phyloP scores from a whole-genome alignment of 2,888 invertebrate genomes.

The Callinectes sapidus region DNA sequence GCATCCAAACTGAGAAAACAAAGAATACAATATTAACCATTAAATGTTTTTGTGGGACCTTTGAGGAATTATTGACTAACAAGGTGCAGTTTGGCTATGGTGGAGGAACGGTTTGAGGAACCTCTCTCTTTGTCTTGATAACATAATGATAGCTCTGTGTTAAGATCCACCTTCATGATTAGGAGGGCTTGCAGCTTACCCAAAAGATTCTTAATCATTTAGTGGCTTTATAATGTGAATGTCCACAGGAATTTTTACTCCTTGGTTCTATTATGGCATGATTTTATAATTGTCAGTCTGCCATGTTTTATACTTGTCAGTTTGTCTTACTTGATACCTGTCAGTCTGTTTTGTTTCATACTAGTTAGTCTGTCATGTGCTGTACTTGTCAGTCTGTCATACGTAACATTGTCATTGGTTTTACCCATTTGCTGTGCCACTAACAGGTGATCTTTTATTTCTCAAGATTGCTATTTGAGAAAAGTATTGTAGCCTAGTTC shows the following conservation, averaged over 20 bases:
- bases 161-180: neutral
- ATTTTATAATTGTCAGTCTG: neutral
- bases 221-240: neutral
- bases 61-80: conserved; percentile 51
- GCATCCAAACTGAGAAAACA: conserved; percentile 39
- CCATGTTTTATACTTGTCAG: neutral
- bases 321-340: neutral
- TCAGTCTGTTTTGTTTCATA: neutral
- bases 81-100: conserved; percentile 58
- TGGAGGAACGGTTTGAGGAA: conserved; percentile 49
- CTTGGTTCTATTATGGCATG: neutral
- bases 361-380: neutral
- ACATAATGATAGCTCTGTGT: neutral
- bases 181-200: conserved; percentile 23
- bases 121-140: conserved; percentile 20
- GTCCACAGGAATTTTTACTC: neutral
- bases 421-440: neutral
- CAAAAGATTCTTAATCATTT: neutral
- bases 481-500: neutral
- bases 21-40: conserved; percentile 24
- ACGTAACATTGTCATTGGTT: neutral
- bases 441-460: neutral
- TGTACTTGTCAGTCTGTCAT: neutral
- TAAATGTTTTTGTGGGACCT: conserved; percentile 21
- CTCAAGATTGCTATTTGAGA: neutral